phyloP scores from a whole-genome alignment of 1,140 invertebrate genomes.

The Dolichoris vasculosae region DNA sequence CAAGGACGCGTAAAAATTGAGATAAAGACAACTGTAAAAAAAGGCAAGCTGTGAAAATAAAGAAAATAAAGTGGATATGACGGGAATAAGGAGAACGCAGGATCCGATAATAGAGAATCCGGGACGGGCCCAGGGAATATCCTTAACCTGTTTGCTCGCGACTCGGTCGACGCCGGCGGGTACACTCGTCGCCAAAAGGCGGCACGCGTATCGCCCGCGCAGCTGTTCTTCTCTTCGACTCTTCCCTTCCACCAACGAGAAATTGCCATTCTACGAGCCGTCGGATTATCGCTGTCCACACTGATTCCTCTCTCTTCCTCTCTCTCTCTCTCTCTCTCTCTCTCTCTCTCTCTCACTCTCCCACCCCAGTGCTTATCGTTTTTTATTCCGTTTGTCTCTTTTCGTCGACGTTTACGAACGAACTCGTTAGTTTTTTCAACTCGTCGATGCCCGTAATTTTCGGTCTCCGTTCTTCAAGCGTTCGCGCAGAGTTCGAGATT shows the following conservation, averaged over 20 bases:
- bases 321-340: neutral
- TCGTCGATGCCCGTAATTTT: too few relatives aligned
- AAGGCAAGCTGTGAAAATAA: neutral
- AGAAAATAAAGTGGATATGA: neutral
- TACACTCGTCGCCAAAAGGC: slow-evolving; percentile 34
- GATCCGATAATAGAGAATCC: neutral
- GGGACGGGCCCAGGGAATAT: neutral
- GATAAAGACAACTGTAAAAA: neutral
- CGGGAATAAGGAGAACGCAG: neutral
- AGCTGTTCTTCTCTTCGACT: slow-evolving; percentile 15
- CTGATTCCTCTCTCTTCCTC: slow-evolving; percentile 2
- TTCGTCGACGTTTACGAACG: too few relatives aligned
- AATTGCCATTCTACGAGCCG: neutral
- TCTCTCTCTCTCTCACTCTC: neutral
- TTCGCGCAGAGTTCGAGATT: too few relatives aligned
- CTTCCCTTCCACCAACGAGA: neutral
- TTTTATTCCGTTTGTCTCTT: neutral
- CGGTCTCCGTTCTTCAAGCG: too few relatives aligned
- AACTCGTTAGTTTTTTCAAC: neutral
- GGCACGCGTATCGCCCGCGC: slow-evolving; percentile 21
- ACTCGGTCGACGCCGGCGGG: neutral
- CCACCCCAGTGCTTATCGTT: neutral
- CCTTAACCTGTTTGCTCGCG: slow-evolving; percentile 46
- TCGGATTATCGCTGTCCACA: neutral
- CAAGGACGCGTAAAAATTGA: neutral